Conservation (phyloP, 2,888 invertebrate genomes). For the Epsilonema sp. region DNA sequence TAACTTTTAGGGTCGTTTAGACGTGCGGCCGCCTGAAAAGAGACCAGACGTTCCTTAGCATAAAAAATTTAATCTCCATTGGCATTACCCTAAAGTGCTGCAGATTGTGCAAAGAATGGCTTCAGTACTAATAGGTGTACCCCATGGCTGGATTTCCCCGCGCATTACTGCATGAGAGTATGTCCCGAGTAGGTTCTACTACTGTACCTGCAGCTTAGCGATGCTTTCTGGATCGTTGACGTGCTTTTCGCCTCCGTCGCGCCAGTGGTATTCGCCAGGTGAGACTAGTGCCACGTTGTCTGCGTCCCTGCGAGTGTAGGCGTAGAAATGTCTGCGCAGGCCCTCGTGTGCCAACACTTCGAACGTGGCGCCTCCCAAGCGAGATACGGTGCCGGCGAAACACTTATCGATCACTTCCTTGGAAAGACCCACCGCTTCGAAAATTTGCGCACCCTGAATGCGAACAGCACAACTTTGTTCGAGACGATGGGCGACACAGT, state of each 20-base stretch:
- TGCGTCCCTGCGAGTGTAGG: conserved; percentile 22
- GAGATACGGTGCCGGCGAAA: conserved; percentile 55
- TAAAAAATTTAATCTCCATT: too few relatives aligned
- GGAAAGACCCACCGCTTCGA: conserved; percentile 86
- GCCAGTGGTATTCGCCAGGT: conserved; percentile 88
- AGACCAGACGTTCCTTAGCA: too few relatives aligned
- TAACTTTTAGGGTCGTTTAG: conserved; percentile 62
- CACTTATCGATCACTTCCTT: conserved; percentile 81
- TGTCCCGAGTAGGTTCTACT: too few relatives aligned
- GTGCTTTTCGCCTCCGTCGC: conserved; percentile 71
- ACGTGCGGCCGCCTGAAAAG: conserved; percentile 67
- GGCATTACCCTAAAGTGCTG: too few relatives aligned
- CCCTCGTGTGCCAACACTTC: conserved; percentile 61
- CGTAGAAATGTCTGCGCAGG: conserved; percentile 13
- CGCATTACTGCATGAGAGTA: too few relatives aligned
- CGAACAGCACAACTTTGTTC: too few relatives aligned
- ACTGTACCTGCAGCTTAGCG: conserved; percentile 54
- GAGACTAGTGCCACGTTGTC: conserved; percentile 59
- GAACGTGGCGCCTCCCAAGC: conserved; percentile 71
- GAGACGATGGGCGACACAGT: too few relatives aligned
- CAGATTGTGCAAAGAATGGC: too few relatives aligned
- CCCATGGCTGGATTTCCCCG: too few relatives aligned
- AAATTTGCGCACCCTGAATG: conserved; percentile 95
- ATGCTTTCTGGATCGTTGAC: conserved; percentile 78
- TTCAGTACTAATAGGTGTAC: too few relatives aligned